These are phyloP conservation scores for Drosophila quinaria DNA, from an alignment of 2,888 invertebrate genomes.

Conservation along the genomic window DNA sequence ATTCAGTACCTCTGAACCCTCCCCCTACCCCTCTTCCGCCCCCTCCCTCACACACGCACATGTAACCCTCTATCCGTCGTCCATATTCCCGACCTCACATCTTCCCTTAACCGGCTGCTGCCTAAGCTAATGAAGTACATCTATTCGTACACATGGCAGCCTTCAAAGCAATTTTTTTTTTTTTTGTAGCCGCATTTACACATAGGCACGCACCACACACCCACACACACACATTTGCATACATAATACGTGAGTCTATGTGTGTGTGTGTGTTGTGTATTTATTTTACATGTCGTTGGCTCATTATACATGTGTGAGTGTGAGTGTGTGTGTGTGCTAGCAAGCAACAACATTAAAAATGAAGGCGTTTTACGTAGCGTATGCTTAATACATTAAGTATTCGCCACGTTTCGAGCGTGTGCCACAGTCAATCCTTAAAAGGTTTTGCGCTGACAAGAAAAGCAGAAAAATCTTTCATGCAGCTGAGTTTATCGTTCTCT, in stretches of 20 bases:
- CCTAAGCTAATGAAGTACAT: slow-evolving; percentile 72
- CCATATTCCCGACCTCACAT: neutral
- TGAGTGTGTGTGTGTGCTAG: slow-evolving; percentile 15
- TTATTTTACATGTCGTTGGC: slow-evolving; percentile 65
- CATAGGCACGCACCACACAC: slow-evolving; percentile 51
- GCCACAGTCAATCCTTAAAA: slow-evolving; percentile 22
- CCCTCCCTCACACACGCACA: too few relatives aligned
- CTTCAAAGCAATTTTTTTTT: slow-evolving; percentile 61
- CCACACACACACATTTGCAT: slow-evolving; percentile 40
- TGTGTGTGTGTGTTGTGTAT: slow-evolving; percentile 41
- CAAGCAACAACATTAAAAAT: slow-evolving; percentile 67
- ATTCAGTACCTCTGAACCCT: slow-evolving; percentile 13
- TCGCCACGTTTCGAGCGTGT: slow-evolving; percentile 43
- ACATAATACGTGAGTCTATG: slow-evolving; percentile 35
- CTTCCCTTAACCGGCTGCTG: slow-evolving; percentile 48
- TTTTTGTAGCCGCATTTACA: slow-evolving; percentile 52
- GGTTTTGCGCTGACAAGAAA: slow-evolving; percentile 36
- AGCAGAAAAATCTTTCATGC: slow-evolving; percentile 32
- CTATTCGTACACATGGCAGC: slow-evolving; percentile 52
- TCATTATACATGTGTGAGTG: slow-evolving; percentile 33
- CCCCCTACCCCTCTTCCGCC: too few relatives aligned
- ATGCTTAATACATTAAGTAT: slow-evolving; percentile 79
- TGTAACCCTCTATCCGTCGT: neutral
- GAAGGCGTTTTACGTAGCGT: slow-evolving; percentile 77
- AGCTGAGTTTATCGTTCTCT: slow-evolving; percentile 1